phyloP scores from a whole-genome alignment of 1,140 invertebrate species.

The Leucophenga varia region DNA sequence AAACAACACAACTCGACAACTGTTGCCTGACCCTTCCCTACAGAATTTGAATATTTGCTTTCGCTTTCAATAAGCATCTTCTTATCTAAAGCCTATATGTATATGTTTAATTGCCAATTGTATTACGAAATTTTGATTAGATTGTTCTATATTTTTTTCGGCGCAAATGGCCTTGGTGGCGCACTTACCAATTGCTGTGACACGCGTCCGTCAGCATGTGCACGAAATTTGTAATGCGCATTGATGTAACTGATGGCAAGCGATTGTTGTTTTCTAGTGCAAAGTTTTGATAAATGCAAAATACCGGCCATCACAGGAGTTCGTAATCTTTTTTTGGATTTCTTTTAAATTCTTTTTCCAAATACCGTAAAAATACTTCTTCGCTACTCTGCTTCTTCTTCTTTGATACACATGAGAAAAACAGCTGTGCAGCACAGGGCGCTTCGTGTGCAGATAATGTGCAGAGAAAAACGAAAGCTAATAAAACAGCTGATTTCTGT shows the following conservation, averaged over 20 bases:
- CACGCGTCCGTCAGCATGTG: constrained; percentile 13
- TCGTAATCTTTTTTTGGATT: too few species aligned
- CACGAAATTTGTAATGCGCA: constrained; percentile 17
- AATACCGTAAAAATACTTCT: too few species aligned
- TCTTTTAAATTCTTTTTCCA: too few species aligned
- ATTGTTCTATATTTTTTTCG: constrained; percentile 16
- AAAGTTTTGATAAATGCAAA: constrained; percentile 38
- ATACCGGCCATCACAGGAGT: constrained; percentile 46
- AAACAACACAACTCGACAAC: constrained; percentile 47
- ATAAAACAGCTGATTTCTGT: too few species aligned
- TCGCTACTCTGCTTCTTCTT: too few species aligned
- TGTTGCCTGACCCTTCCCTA: constrained; percentile 26
- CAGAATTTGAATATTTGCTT: background rate
- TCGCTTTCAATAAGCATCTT: constrained; percentile 1
- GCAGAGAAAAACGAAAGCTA: too few species aligned
- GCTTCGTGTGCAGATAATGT: too few species aligned
- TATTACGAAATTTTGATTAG: constrained; percentile 34
- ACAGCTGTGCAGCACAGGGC: too few species aligned
- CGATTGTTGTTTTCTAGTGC: constrained; percentile 30
- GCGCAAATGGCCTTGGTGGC: constrained; percentile 2
- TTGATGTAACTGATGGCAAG: constrained; percentile 17
- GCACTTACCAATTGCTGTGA: constrained; percentile 33
- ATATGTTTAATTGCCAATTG: constrained; percentile 15
- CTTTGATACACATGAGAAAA: too few species aligned
- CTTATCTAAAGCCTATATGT: background rate